These are phyloP conservation scores for Vesta saturnalis DNA, from an alignment of 2,888 invertebrate species.

Conservation along the genomic window DNA sequence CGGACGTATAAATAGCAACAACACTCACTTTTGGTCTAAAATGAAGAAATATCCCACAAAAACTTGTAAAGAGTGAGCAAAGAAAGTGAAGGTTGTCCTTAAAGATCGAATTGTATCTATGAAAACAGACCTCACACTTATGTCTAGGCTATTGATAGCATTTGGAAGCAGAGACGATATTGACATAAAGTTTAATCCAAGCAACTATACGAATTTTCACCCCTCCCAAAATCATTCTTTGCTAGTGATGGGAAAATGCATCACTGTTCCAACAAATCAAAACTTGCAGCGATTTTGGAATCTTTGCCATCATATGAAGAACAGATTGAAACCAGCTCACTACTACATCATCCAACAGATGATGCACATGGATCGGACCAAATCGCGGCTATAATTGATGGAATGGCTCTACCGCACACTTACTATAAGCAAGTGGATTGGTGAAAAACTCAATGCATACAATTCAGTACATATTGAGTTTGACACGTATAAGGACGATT, in stretches of 20 bases:
- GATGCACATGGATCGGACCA: no score
- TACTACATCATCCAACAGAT: constrained; percentile 6
- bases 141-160: constrained; percentile 15
- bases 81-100: constrained; percentile 2
- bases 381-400: constrained; percentile 3
- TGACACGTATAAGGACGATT: constrained; percentile 8
- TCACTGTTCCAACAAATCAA: not conserved
- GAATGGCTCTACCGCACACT: constrained; percentile 4
- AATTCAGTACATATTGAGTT: constrained; percentile 2
- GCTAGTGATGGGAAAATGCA: no score
- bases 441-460: constrained; percentile 6
- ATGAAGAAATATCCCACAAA: no score
- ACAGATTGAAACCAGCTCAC: constrained; percentile 4
- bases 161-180: constrained; percentile 4
- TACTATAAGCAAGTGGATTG: constrained; percentile 4
- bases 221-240: not conserved
- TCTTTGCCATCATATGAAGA: constrained; percentile 6
- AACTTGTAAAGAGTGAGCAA: constrained; percentile 9
- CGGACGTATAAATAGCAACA: constrained; percentile 6
- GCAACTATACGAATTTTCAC: not conserved
- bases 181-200: constrained; percentile 8
- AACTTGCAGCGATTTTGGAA: constrained; percentile 4
- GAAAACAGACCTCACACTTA: constrained; percentile 13
- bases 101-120: constrained; percentile 11
- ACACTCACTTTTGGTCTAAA: constrained; percentile 3